A percentile compares a stretch with the other conserved stretches of the same genome.
phyloP scores from a whole-genome alignment of 1,140 invertebrate species.

The Galendromus occidentalis region DNA sequence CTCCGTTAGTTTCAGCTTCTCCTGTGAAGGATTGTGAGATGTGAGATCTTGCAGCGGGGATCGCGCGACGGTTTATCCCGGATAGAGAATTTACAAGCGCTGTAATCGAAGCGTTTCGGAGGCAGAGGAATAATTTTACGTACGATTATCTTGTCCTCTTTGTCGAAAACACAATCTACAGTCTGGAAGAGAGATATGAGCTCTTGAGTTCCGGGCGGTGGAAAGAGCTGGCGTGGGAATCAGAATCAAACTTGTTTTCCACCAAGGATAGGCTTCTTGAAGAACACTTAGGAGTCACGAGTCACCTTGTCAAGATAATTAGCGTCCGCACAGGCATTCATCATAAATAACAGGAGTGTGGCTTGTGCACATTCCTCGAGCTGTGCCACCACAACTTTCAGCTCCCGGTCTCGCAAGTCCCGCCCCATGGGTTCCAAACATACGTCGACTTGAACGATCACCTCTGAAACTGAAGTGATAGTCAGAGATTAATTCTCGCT shows the following conservation, averaged over 20 bases:
- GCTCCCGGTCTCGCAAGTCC: not conserved
- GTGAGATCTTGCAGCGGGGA: not conserved
- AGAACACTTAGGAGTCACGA: not conserved
- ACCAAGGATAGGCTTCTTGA: not conserved
- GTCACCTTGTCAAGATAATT: not conserved
- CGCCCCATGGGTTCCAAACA: not conserved
- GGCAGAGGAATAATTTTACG: not conserved
- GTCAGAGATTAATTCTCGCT: no score
- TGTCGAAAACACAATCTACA: not conserved
- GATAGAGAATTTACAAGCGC: not conserved
- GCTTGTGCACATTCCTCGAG: conserved; percentile 1
- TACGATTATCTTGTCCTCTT: not conserved
- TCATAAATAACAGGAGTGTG: not conserved
- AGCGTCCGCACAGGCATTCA: not conserved
- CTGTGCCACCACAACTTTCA: not conserved
- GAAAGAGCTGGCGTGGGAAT: not conserved
- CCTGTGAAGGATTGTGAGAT: not conserved
- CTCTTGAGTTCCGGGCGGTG: not conserved
- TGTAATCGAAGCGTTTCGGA: not conserved
- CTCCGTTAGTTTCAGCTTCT: not conserved
- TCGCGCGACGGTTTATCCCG: not conserved
- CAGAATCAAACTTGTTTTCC: not conserved
- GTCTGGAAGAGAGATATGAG: not conserved
- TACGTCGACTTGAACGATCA: not conserved
- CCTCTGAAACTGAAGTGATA: not conserved